Conservation (phyloP, 2,113 vertebrate genomes). For the Erythrolamprus reginae region DNA sequence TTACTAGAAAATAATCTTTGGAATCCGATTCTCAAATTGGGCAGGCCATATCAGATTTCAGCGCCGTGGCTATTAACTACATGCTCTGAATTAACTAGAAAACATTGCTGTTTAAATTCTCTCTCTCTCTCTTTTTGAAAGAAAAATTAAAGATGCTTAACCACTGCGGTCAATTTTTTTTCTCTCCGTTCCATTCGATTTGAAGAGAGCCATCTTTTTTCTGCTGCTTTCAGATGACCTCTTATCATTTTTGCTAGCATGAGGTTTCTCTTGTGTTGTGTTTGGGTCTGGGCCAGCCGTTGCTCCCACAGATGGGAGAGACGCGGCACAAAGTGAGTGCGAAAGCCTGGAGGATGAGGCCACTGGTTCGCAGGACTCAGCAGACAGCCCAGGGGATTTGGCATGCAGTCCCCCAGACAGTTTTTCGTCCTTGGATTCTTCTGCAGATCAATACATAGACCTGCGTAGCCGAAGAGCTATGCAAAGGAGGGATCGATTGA, state of each 20-base stretch:
- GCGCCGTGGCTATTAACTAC: slow-evolving; percentile 12
- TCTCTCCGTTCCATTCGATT: neutral
- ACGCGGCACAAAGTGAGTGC: too few species aligned
- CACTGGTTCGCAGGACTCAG: too few species aligned
- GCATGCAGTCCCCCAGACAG: too few species aligned
- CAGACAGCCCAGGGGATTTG: too few species aligned
- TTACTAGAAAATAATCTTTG: slow-evolving; percentile 10
- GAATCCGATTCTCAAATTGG: slow-evolving; percentile 14
- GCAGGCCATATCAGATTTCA: slow-evolving; percentile 4
- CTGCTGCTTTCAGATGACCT: slow-evolving; percentile 2
- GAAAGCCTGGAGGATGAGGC: too few species aligned
- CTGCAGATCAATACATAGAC: too few species aligned
- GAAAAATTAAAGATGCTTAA: neutral
- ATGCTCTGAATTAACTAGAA: slow-evolving; percentile 34
- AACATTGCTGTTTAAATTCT: slow-evolving; percentile 22
- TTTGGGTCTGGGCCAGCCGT: too few species aligned
- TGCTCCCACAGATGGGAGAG: too few species aligned
- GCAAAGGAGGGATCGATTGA: too few species aligned
- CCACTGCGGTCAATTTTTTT: neutral
- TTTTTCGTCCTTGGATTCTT: too few species aligned
- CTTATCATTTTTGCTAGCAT: neutral
- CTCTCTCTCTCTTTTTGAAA: too few species aligned
- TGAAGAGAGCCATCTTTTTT: neutral
- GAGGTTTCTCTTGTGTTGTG: neutral
- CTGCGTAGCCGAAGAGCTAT: too few species aligned